Base-by-base conservation (phyloP, 2,888 invertebrate genomes). In the Boloria selene region DNA sequence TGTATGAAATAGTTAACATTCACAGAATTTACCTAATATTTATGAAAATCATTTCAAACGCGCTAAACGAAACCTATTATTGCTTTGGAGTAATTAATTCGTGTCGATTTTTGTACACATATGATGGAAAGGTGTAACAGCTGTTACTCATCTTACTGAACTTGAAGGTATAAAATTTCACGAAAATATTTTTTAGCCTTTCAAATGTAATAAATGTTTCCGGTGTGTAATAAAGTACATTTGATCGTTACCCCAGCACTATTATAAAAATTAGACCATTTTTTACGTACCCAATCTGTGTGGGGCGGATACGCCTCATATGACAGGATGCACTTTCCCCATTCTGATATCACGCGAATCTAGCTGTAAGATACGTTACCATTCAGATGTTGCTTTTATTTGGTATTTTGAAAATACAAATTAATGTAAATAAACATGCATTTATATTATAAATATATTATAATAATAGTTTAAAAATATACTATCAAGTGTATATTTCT, bases 221-320 rank as follows among this genome's bases (percentile, higher is more conserved):
- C 91, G 87, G 89, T 82, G 78, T 71, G 77, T 89, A 88, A 88
- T 90, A 90, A 88, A 89, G 86, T 86, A 83, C 80, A 80, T 83
- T 75, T 74, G 78, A 82, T 84, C 79, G 82, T 82, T 84, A 84
- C 85, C 82, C 85, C 81, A 75, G 77, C 77, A 77, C 85, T 87
- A 87, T 91, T 90, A 91, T 87, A 87, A 90, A 88, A 89, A 90
- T 90, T 85, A 85, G 82, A 85, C 82, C 83, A 85, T 90, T 91
- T 92, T 91, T 91, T 92, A 86, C 82, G 74, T 78, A 79, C 73
- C 79, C 87, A 82, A 85, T 85, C 87, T 82, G 84, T 81, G 84
- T 80, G 87, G 76, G 91, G 90, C 90, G 92, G 92, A 90, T 89
- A 87, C 86, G 83, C 83, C 76, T 92, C 91, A 74, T 86, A 88